Percentiles rank a stretch among this genome's conserved stretches.
These are phyloP conservation scores for Colaptes auratus DNA, from an alignment of 2,113 vertebrate genomes.

Conservation along the genomic window DNA sequence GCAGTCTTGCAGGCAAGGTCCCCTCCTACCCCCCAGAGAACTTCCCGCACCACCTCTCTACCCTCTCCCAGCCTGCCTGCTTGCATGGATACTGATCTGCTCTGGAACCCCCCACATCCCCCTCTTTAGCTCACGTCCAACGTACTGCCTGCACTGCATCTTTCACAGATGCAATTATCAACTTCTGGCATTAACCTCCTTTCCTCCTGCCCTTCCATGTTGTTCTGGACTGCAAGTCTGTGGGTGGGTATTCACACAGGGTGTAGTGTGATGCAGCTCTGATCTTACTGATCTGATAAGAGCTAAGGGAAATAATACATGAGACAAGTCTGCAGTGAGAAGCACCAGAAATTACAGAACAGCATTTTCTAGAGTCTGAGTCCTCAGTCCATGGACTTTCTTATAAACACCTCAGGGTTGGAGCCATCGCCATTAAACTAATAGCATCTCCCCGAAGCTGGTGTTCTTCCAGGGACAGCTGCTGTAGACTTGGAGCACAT, in stretches of 20 bases:
- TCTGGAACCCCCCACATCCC: fast-evolving
- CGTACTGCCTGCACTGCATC: fast-evolving
- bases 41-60: background rate
- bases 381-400: background rate
- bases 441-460: background rate
- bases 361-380: background rate
- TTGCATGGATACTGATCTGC: background rate
- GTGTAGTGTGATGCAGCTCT: background rate
- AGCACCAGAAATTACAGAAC: background rate
- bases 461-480: background rate
- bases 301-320: background rate
- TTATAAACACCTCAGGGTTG: background rate
- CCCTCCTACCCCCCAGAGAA: background rate
- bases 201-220: background rate
- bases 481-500: background rate
- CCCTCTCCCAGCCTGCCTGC: background rate
- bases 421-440: background rate
- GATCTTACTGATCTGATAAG: background rate
- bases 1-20: background rate
- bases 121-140: background rate
- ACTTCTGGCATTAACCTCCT: background rate
- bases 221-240: background rate
- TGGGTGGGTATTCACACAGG: background rate
- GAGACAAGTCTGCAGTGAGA: background rate
- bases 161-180: background rate